Base-by-base conservation (phyloP, 2,113 vertebrate species). In the Myrmecobius fasciatus region DNA sequence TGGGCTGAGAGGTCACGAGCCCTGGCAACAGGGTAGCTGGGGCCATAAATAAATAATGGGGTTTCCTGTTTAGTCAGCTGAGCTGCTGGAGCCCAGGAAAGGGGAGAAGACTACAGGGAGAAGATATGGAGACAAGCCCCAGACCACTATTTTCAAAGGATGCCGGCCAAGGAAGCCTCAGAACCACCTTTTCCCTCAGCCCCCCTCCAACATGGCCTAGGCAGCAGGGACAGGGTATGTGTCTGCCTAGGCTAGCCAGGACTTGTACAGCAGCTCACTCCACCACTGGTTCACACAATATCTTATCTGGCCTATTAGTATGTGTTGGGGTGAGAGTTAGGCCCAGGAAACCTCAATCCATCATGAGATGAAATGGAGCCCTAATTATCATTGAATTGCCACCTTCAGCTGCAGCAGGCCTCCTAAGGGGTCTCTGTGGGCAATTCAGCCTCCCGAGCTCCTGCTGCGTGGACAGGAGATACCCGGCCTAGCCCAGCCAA, bases 381-480 rank as follows among this genome's bases (percentile, higher is more conserved):
- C 98, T 99, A 99, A 99, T 99, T 99, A 99, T 99, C 98, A 98
- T 98, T 98, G 99, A 99, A 99, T 99, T 98, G 99, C 99, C 97
- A 98, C 98, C 98, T 98, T 98, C 97, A 98, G 98, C 96, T 95
- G 95, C 96, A 97, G 92, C 96, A 97, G 97, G 95, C 97, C 97
- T 98, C 98, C 97, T 98, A 96, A 25, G 89, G 43, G 46, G 89
- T 26, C 46, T 48, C 36, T 49, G 46, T 49, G 89, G 25, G 25
- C 89, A 89, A 17, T 43, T 6, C 89, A 89, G 47, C 48, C 25
- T 51, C 89, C 46, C 25, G 7, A 90, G 89, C 46, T 28, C 43
- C 67, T 20, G 36, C 67, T 75, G 4, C 36, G 0, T 43, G 67
- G 67, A 8, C 6, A 67, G 31, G 31, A 67, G 60, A 67, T 1